Base-by-base conservation (phyloP, 2,888 invertebrate genomes). In the Heliconius cydno region DNA sequence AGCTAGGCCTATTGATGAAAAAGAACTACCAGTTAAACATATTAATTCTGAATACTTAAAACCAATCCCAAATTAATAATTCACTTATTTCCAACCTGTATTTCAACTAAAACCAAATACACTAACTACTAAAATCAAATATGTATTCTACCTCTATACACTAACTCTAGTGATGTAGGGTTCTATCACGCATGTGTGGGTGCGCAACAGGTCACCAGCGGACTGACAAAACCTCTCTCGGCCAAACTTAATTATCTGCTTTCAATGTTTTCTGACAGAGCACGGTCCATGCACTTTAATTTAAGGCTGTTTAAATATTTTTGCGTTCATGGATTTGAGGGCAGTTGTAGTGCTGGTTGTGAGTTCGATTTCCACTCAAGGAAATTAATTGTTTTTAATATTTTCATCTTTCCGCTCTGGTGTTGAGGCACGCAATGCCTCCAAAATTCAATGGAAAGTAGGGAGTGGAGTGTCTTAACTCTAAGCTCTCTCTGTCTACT, bases 141-240 rank as follows among this genome's bases (percentile, higher is more conserved):
- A 68, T 12, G 38, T 38, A 38, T 12, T 52, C 1, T 60, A 4
- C n/a, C 34, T 52, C 30, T 6, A 46, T 25, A 41, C 1, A 28
- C 41, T 7, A 6, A 41, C 13, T 9, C 9, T 57, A 34, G 34
- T 34, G n/a, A 57, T 15, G 13, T 38, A 60, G 12, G 63, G 7
- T 2, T 65, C 25, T 63, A 60, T 41, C 15, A 60, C 30, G 52
- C 34, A 46, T 71, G n/a, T 70, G 76, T 67, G 70, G 76, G 73
- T 76, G 78, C 57, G 82, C 82, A 82, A 82, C 82, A 81, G 82
- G 82, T 82, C 79, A 73, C 60, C 46, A 71, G 67, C 67, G 68
- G 65, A 75, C 80, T 67, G 78, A 76, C 78, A 82, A 82, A 82
- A 77, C 80, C 82, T 78, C 72, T 76, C 79, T 72, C 63, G 28